Percentiles rank a stretch among this genome's conserved stretches.
These are phyloP conservation scores for Holotrichia oblita DNA, from an alignment of 1,140 invertebrate genomes.

Conservation along the genomic window DNA sequence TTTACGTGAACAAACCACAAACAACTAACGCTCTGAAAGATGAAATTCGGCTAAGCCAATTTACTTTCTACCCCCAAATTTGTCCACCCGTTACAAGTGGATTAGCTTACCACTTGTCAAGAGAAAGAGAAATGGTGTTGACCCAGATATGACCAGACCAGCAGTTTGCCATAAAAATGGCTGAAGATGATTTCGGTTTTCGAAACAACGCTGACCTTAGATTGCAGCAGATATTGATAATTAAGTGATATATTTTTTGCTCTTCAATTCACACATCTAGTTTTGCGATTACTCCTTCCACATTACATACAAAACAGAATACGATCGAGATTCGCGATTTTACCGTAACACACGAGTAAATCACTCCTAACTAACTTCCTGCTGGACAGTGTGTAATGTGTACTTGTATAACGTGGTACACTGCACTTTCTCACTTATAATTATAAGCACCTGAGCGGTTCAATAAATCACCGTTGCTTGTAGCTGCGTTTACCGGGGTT, in stretches of 20 bases:
- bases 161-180: too few species aligned
- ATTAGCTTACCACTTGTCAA: too few species aligned
- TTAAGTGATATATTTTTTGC: background rate
- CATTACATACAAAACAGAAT: background rate
- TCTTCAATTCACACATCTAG: background rate
- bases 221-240: too few species aligned
- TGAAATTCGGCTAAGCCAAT: too few species aligned
- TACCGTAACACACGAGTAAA: background rate
- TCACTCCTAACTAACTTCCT: conserved; percentile 26
- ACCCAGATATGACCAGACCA: too few species aligned
- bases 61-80: too few species aligned
- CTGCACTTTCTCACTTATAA: conserved; percentile 4
- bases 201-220: too few species aligned
- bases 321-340: conserved; percentile 20
- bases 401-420: background rate
- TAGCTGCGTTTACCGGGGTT: background rate
- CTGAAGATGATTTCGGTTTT: too few species aligned
- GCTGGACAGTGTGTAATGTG: background rate
- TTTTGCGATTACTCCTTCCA: background rate
- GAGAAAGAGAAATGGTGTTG: too few species aligned
- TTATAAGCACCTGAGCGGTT: conserved; percentile 23
- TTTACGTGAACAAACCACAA: too few species aligned
- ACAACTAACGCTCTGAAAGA: too few species aligned
- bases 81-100: too few species aligned
- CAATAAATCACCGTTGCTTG: background rate